Evolutionary conservation across 1,140 invertebrate species (phyloP).

Genomic region (Subanguina moxae): DNA sequence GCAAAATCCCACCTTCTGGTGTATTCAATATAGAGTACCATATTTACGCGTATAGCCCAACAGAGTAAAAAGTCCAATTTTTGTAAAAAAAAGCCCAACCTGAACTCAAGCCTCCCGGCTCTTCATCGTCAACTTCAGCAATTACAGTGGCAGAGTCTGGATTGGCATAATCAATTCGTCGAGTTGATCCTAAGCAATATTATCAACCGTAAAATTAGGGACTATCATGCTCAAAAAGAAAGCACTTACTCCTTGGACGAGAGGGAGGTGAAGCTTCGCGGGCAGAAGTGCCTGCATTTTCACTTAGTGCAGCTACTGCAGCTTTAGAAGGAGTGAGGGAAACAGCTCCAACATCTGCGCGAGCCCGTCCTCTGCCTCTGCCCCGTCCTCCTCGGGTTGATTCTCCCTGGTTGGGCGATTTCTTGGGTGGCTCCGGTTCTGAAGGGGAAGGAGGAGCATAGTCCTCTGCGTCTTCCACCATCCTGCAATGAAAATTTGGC

Average conservation of each 20-base stretch:
- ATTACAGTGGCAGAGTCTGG: slow-evolving; percentile 18
- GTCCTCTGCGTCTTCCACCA: slow-evolving; percentile 10
- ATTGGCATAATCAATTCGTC: background rate
- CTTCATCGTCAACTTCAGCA: slow-evolving; percentile 44
- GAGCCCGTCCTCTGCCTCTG: background rate
- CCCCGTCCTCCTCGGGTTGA: background rate
- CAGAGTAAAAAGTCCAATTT: too few species aligned
- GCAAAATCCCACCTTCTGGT: too few species aligned
- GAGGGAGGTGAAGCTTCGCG: slow-evolving; percentile 4
- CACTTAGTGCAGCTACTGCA: background rate
- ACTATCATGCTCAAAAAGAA: too few species aligned
- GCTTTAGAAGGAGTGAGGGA: background rate
- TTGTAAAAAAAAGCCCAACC: too few species aligned
- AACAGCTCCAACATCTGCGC: background rate
- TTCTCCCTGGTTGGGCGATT: background rate
- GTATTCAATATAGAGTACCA: too few species aligned
- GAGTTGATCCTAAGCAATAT: too few species aligned
- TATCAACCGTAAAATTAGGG: too few species aligned
- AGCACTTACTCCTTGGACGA: background rate
- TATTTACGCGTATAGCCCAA: too few species aligned
- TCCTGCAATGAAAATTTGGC: background rate
- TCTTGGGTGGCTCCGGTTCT: slow-evolving; percentile 3
- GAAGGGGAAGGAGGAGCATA: too few species aligned
- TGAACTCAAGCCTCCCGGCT: slow-evolving; percentile 14
- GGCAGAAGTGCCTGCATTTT: background rate